These are phyloP conservation scores for Sminthurinus signatus DNA, from an alignment of 1,140 invertebrate species.

Conservation along the genomic window DNA sequence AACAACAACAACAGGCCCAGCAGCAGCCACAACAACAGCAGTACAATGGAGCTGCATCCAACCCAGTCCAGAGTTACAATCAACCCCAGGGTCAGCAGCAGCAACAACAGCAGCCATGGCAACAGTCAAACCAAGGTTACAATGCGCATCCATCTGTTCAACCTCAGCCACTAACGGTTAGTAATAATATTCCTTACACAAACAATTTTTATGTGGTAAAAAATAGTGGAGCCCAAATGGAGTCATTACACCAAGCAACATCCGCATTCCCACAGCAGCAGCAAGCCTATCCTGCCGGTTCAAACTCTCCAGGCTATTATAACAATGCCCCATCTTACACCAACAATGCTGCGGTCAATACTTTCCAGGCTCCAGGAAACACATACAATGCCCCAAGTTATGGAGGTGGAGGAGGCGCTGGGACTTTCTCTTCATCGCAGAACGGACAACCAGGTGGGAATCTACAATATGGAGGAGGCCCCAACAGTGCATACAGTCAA, in stretches of 20 bases:
- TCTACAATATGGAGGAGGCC: no score
- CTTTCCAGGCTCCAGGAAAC: constrained; percentile 11
- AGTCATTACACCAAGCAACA: constrained; percentile 13
- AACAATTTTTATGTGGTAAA: not conserved
- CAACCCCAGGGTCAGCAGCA: constrained; percentile 1
- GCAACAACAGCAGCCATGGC: not conserved
- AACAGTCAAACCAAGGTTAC: constrained; percentile 14
- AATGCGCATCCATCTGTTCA: not conserved
- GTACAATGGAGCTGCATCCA: not conserved
- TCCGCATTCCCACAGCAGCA: constrained; percentile 15
- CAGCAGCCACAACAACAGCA: constrained; percentile 9
- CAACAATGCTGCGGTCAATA: constrained; percentile 9
- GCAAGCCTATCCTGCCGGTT: constrained; percentile 33
- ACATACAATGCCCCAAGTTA: constrained; percentile 10
- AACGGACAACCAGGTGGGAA: not conserved
- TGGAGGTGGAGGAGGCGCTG: constrained; percentile 13
- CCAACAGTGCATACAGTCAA: not conserved
- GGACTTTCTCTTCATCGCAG: constrained; percentile 2
- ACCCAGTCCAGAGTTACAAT: not conserved
- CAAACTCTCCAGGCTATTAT: constrained; percentile 24
- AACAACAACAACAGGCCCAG: not conserved
- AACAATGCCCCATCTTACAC: constrained; percentile 22
- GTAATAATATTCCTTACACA: constrained; percentile 10
- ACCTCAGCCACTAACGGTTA: constrained; percentile 11
- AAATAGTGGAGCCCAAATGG: constrained; percentile 26